phyloP scores from a whole-genome alignment of 2,888 invertebrate species.

The Spisula subtruncata region DNA sequence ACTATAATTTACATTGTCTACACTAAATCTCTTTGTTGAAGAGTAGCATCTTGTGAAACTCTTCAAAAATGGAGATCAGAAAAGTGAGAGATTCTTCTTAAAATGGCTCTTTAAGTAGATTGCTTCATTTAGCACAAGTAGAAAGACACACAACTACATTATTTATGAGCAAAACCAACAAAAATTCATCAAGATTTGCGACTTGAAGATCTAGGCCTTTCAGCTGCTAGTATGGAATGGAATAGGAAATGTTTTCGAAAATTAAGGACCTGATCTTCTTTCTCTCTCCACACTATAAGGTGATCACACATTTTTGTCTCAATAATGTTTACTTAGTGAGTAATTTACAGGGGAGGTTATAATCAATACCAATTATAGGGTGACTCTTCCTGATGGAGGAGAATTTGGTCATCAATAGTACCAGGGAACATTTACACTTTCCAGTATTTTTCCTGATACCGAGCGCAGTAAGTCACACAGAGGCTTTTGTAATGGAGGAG shows the following conservation, averaged over 20 bases:
- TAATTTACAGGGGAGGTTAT: background rate
- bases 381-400: background rate
- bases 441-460: background rate
- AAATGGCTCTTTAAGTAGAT: background rate
- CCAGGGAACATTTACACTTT: background rate
- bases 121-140: constrained; percentile 14
- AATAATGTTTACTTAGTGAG: background rate
- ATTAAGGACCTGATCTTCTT: no score
- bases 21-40: background rate
- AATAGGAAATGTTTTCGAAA: no score
- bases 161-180: constrained; percentile 6
- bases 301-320: background rate
- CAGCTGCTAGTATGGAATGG: background rate
- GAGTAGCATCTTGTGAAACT: constrained; percentile 10
- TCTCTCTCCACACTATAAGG: background rate
- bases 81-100: background rate
- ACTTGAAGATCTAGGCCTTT: background rate
- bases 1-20: background rate
- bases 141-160: background rate
- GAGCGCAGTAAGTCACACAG: no score
- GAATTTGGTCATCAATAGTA: background rate
- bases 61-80: background rate
- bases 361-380: background rate
- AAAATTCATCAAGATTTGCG: constrained; percentile 1
- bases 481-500: background rate